These are phyloP conservation scores for Maniola hyperantus DNA, from an alignment of 2,888 invertebrate genomes.

Conservation along the genomic window DNA sequence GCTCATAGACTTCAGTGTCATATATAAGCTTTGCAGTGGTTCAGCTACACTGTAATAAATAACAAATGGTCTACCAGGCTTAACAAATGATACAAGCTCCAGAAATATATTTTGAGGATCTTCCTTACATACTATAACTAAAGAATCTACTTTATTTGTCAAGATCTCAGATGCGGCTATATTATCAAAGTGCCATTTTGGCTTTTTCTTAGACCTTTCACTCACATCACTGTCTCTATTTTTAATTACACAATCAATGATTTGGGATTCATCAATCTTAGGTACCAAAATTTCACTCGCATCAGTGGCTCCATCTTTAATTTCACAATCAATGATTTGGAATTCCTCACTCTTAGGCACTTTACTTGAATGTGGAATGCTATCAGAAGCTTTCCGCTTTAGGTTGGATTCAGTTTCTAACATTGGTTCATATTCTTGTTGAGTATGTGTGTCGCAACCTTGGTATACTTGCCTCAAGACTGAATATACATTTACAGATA, in stretches of 20 bases:
- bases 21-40: conserved; percentile 92
- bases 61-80: conserved; percentile 92
- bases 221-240: conserved; percentile 35
- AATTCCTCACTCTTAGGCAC: conserved; percentile 52
- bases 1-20: conserved; percentile 87
- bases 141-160: conserved; percentile 86
- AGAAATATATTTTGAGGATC: conserved; percentile 92
- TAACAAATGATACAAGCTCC: conserved; percentile 89
- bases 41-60: conserved; percentile 92
- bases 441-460: conserved; percentile 67
- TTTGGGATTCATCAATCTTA: conserved; percentile 47
- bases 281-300: conserved; percentile 43
- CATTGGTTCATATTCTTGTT: conserved; percentile 43
- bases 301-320: conserved; percentile 34
- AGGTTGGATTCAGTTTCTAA: conserved; percentile 50
- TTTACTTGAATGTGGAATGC: conserved; percentile 54
- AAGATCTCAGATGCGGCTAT: conserved; percentile 85
- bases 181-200: conserved; percentile 87
- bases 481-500: conserved; percentile 90
- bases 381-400: conserved; percentile 56
- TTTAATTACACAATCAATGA: conserved; percentile 34
- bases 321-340: conserved; percentile 31
- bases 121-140: conserved; percentile 91
- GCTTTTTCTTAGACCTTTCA: conserved; percentile 67
- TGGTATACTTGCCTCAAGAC: conserved; percentile 87